Evolutionary conservation across 2,888 invertebrate species (phyloP), one percentile per base, ranked within the genome.

Genomic region (Volucella inanis): DNA sequence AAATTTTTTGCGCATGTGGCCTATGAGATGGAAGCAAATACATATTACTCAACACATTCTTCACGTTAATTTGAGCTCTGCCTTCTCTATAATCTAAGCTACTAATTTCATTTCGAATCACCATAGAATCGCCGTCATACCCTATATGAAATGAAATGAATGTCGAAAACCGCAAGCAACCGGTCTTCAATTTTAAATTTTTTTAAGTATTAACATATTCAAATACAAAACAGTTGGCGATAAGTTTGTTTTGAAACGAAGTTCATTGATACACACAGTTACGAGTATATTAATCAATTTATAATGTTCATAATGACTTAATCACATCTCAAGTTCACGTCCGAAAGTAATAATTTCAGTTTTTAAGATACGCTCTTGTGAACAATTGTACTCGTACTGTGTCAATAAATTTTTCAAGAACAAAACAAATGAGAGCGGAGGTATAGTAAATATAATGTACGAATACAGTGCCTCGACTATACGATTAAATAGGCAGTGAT

Each of bases 231-330:
- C 31, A 6, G 55, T 55, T 38, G 47, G 31, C 43, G 68, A 38
- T 9, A 47, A 45, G 38, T 57, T 68, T 55, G 68, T 61, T 45
- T 61, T 61, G 61, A 61, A 61, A 61, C 8, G 45, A 49, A 11
- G n/a, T 49, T 49, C 45, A 38, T 31, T 47, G 61, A 31, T 14
- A 31, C 31, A 31, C 31, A 31, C 6, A 18, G 18, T 43, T 43
- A 22, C 2, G 18, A 2, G 41, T 61, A 22, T 22, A 22, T 22
- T 3, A 22, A 22, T 31, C 59, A 18, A 43, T 59, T 59, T 18
- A 22, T 8, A 31, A 31, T 31, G 8, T 39, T 55, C 6, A 55
- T 15, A 39, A 1, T 39, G 38, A 31, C 18, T 54, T 22, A 52
- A 52, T 57, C 9, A 10, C 57, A 57, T 14, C 14, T 39, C 57